phyloP scores from a whole-genome alignment of 1,140 invertebrate genomes.

The Coptotermes formosanus region DNA sequence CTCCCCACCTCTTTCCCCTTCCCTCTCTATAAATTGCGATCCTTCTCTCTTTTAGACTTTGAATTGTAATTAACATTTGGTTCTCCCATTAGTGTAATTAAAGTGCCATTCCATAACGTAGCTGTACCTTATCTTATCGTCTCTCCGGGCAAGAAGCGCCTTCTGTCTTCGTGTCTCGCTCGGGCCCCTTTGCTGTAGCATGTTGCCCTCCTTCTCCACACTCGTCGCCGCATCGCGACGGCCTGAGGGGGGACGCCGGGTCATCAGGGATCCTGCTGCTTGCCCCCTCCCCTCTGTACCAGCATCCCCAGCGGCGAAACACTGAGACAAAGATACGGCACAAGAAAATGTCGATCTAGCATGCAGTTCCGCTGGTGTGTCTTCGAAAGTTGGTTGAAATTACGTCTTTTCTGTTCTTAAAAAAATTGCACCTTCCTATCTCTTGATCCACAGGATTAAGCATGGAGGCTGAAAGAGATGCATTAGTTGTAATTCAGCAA shows the following conservation, averaged over 20 bases:
- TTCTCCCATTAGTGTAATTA: constrained; percentile 70
- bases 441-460: neutral
- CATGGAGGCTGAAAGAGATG: neutral
- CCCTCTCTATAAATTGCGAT: constrained; percentile 47
- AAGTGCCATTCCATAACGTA: constrained; percentile 61
- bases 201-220: neutral
- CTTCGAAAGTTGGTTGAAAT: constrained; percentile 8
- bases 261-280: constrained; percentile 13
- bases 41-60: constrained; percentile 60
- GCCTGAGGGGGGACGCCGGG: neutral
- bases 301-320: constrained; percentile 15
- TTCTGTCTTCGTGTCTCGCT: neutral
- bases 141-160: constrained; percentile 20
- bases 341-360: constrained; percentile 3
- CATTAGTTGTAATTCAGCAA: neutral
- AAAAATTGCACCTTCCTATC: constrained; percentile 1
- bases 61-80: constrained; percentile 72
- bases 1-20: constrained; percentile 29
- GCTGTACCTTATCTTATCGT: constrained; percentile 23
- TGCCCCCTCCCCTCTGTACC: neutral
- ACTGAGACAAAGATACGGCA: constrained; percentile 5
- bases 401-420: neutral
- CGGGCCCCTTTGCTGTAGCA: neutral
- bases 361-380: constrained; percentile 2
- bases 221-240: constrained; percentile 4